These are phyloP conservation scores for Peromyscus leucopus DNA, from an alignment of 2,113 vertebrate species.

Conservation along the genomic window DNA sequence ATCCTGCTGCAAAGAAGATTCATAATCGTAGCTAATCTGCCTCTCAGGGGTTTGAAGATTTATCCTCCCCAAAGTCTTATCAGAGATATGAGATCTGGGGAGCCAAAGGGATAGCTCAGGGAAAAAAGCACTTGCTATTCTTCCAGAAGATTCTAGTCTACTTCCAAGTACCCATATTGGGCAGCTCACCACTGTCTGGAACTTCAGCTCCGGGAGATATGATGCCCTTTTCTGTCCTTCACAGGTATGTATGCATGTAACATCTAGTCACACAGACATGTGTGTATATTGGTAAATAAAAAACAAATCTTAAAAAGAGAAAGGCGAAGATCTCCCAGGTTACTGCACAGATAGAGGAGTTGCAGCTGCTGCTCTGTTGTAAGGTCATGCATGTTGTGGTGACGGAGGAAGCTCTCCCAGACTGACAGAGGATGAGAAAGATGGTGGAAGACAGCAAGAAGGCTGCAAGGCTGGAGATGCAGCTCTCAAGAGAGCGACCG, in stretches of 20 bases:
- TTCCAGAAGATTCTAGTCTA: no score
- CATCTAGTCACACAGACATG: background rate
- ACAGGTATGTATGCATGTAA: background rate
- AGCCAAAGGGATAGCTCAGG: background rate
- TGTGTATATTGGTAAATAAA: background rate
- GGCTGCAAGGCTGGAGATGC: background rate
- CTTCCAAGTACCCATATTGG: background rate
- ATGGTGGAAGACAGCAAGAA: background rate
- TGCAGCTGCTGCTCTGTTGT: background rate
- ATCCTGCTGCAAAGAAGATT: background rate
- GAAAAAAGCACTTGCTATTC: background rate
- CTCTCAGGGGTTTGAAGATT: constrained; percentile 15
- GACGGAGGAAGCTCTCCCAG: background rate
- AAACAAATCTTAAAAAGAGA: background rate
- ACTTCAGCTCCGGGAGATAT: background rate
- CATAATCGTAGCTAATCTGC: background rate
- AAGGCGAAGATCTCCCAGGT: background rate
- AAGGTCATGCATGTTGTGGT: background rate
- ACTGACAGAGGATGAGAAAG: background rate
- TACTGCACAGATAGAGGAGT: background rate
- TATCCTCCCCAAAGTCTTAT: constrained; percentile 40
- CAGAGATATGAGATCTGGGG: background rate
- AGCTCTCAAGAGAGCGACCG: no score
- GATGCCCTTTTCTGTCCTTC: background rate
- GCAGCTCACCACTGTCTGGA: background rate